Conservation (phyloP, 2,888 invertebrate species). For the Smittia aterrima region DNA sequence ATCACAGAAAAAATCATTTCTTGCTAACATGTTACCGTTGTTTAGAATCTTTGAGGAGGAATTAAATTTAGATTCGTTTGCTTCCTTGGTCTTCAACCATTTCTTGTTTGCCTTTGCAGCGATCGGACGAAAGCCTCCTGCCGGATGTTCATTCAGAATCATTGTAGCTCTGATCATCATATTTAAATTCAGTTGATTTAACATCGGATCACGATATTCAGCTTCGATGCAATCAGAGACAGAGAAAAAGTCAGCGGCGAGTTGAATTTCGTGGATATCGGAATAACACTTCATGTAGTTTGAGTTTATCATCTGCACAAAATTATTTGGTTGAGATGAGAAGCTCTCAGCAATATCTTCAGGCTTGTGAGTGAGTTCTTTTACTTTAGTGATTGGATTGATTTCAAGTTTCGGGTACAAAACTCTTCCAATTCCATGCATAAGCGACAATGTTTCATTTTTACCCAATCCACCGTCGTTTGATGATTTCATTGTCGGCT, state of each 20-base stretch:
- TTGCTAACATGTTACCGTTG: background rate
- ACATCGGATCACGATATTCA: slow-evolving; percentile 59
- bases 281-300: slow-evolving; percentile 73
- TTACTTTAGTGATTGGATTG: slow-evolving; percentile 45
- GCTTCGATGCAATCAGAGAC: slow-evolving; percentile 65
- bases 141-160: slow-evolving; percentile 66
- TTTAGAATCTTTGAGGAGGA: background rate
- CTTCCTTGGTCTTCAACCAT: background rate
- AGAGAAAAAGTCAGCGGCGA: slow-evolving; percentile 67
- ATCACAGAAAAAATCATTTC: slow-evolving; percentile 22
- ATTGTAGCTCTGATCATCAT: slow-evolving; percentile 67
- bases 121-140: slow-evolving; percentile 73
- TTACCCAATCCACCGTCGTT: slow-evolving; percentile 54
- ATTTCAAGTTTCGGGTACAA: slow-evolving; percentile 65
- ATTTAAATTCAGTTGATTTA: slow-evolving; percentile 55
- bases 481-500: slow-evolving; percentile 44
- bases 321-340: slow-evolving; percentile 63
- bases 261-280: slow-evolving; percentile 61
- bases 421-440: slow-evolving; percentile 74
- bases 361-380: slow-evolving; percentile 62
- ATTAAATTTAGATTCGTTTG: background rate
- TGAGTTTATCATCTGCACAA: slow-evolving; percentile 68
- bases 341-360: slow-evolving; percentile 67
- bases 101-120: slow-evolving; percentile 52
- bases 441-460: slow-evolving; percentile 68